Conservation (phyloP, 2,888 invertebrate species). For the Branchellion lobata region DNA sequence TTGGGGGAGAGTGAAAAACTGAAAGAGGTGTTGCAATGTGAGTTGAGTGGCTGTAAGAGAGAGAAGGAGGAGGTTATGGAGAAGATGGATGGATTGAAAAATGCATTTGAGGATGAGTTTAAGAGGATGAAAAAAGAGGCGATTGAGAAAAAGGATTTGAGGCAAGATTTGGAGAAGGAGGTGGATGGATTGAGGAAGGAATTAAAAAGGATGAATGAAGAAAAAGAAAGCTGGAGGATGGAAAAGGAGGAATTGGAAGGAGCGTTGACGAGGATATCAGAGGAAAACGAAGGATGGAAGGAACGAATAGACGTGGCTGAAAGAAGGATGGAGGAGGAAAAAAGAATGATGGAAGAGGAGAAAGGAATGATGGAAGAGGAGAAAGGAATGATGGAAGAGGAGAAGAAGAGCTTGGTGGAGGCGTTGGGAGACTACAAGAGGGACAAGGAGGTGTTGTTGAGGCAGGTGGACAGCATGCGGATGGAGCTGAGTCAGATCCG, state of each 20-base stretch:
- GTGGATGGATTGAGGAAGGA: no score
- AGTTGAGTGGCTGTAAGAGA: not conserved
- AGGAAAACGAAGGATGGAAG: not conserved
- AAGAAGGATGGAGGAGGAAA: not conserved
- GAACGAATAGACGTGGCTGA: no score
- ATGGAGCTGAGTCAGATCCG: not conserved
- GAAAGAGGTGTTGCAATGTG: not conserved
- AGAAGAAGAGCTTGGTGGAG: not conserved
- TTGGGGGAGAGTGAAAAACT: not conserved
- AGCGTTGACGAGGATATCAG: not conserved
- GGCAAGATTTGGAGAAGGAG: no score
- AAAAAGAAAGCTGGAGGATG: no score
- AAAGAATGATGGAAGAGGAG: no score
- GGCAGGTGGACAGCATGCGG: constrained; percentile 1
- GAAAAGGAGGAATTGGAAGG: not conserved
- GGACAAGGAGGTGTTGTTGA: not conserved
- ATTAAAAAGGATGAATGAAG: no score
- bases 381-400: no score
- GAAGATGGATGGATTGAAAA: no score
- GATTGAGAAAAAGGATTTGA: no score
- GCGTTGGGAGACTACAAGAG: not conserved
- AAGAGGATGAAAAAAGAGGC: no score
- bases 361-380: no score
- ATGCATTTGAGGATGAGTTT: no score
- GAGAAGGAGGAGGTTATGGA: not conserved